phyloP scores from a whole-genome alignment of 1,140 invertebrate species.

The Nixonia krombeini region DNA sequence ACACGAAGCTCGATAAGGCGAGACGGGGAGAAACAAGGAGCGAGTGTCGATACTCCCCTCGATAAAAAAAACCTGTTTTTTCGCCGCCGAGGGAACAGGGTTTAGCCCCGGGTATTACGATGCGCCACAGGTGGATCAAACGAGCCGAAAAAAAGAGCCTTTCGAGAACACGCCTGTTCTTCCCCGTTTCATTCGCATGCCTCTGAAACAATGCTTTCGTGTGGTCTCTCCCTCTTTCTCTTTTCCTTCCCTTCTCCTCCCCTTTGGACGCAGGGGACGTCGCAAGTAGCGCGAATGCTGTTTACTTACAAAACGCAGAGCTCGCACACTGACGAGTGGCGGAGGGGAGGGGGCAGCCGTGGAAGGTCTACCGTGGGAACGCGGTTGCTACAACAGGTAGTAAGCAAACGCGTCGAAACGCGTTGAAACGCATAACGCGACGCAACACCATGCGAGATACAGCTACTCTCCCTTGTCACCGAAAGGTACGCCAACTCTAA shows the following conservation, averaged over 20 bases:
- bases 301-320: no score
- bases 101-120: slow-evolving; percentile 41
- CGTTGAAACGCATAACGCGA: slow-evolving; percentile 44
- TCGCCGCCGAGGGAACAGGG: neutral
- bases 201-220: slow-evolving; percentile 37
- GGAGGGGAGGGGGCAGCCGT: no score
- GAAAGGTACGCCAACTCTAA: no score
- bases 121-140: slow-evolving; percentile 50
- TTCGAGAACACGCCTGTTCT: neutral
- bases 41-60: slow-evolving; percentile 39
- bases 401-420: slow-evolving; percentile 42
- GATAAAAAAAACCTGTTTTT: slow-evolving; percentile 38
- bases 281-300: neutral
- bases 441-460: slow-evolving; percentile 34
- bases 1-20: neutral
- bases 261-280: slow-evolving; percentile 5
- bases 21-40: slow-evolving; percentile 31
- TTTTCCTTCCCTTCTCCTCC: slow-evolving; percentile 13
- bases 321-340: no score
- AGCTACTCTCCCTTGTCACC: no score
- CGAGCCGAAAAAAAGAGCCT: slow-evolving; percentile 44
- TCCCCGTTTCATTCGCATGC: neutral
- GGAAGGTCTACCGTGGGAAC: slow-evolving; percentile 48
- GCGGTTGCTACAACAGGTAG: slow-evolving; percentile 52
- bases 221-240: no score